These are phyloP conservation scores for Hippoglossus hippoglossus DNA, from an alignment of 2,797 vertebrate genomes.

Conservation along the genomic window DNA sequence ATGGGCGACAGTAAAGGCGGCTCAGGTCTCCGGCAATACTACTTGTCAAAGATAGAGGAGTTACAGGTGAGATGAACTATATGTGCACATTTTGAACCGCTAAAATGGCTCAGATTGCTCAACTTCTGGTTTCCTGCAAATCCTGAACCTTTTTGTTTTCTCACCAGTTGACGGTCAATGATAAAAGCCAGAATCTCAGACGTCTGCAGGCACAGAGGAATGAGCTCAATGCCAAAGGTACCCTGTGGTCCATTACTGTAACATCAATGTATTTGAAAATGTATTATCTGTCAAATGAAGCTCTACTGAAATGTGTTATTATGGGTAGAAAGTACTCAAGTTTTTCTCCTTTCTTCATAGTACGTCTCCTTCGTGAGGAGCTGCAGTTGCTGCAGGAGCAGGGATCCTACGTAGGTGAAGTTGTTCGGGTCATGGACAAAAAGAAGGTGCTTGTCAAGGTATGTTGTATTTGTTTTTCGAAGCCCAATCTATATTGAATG, in stretches of 20 bases:
- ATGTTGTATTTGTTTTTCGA: conserved; percentile 10
- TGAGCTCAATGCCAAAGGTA: conserved; percentile 98
- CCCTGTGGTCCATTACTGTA: not conserved
- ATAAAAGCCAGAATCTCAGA: conserved; percentile 97
- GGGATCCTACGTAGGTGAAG: conserved; percentile 98
- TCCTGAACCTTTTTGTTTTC: conserved; percentile 19
- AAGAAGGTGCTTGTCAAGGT: conserved; percentile 99
- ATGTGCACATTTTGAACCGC: fast-evolving
- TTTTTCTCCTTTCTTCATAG: conserved; percentile 68
- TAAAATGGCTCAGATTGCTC: not conserved
- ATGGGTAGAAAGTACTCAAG: not conserved
- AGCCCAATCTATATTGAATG: not conserved
- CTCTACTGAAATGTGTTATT: fast-evolving
- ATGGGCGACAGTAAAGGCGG: conserved; percentile 95
- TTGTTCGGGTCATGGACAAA: conserved; percentile 99
- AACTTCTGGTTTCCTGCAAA: not conserved
- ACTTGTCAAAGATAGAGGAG: conserved; percentile 98
- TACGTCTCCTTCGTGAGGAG: conserved; percentile 95
- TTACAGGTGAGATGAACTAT: conserved; percentile 87
- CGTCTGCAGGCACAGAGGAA: conserved; percentile 97
- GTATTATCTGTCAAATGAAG: not conserved
- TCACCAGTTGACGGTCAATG: conserved; percentile 93
- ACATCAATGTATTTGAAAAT: not conserved
- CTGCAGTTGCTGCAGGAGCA: conserved; percentile 97
- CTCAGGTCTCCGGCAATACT: conserved; percentile 95